Conservation (phyloP, 2,888 invertebrate genomes). For the Spodoptera picta region DNA sequence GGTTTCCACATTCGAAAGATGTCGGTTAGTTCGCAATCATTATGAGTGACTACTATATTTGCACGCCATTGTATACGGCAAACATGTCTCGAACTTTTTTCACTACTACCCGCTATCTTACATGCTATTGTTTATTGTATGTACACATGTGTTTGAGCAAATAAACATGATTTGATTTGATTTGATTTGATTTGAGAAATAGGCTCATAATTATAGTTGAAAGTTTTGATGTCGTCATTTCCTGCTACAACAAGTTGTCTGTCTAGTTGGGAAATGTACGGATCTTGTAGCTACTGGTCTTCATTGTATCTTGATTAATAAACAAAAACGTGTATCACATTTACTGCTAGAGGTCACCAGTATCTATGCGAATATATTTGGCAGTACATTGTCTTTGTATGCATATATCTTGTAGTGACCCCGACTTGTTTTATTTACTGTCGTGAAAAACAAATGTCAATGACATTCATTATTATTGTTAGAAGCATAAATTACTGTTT, state of each 20-base stretch:
- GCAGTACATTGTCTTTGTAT: background rate
- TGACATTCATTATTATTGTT: background rate
- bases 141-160: too few relatives aligned
- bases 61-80: too few relatives aligned
- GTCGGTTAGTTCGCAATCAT: too few relatives aligned
- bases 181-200: too few relatives aligned
- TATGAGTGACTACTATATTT: too few relatives aligned
- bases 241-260: conserved; percentile 21
- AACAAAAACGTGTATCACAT: background rate
- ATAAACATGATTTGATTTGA: too few relatives aligned
- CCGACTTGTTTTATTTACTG: conserved; percentile 13
- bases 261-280: conserved; percentile 19
- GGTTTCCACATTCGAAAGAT: too few relatives aligned
- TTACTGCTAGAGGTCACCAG: conserved; percentile 2
- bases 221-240: conserved; percentile 44
- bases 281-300: conserved; percentile 9
- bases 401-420: background rate
- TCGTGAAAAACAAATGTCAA: conserved; percentile 12
- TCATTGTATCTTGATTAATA: conserved; percentile 18
- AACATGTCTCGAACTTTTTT: too few relatives aligned
- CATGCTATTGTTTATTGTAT: too few relatives aligned
- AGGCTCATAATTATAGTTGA: conserved; percentile 30
- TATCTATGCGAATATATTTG: conserved; percentile 8
- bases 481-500: conserved; percentile 3
- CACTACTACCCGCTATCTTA: too few relatives aligned